Percentiles rank a stretch among this genome's conserved stretches.
Conservation (phyloP, 2,888 invertebrate species). For the Agrypnus murinus region DNA sequence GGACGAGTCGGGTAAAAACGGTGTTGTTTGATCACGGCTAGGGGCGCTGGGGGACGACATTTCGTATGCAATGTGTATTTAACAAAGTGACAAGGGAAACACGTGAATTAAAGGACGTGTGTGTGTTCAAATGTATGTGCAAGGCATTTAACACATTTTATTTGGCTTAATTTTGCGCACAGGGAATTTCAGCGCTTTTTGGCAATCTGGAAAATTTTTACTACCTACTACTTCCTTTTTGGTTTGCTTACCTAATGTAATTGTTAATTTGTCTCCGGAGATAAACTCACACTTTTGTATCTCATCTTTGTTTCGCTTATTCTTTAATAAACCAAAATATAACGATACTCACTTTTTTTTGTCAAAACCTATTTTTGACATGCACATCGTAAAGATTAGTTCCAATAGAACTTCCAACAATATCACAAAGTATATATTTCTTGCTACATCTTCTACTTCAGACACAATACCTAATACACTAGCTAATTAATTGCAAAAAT, state of each 20-base stretch:
- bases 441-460: no score
- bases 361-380: no score
- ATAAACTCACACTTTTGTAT: not conserved
- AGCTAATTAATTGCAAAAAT: no score
- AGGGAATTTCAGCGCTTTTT: slow-evolving; percentile 27
- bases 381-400: no score
- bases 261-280: slow-evolving; percentile 11
- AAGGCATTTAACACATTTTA: slow-evolving; percentile 51
- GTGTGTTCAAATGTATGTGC: slow-evolving; percentile 46
- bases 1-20: slow-evolving; percentile 66
- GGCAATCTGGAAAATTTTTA: slow-evolving; percentile 24
- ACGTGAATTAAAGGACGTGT: slow-evolving; percentile 61
- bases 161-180: slow-evolving; percentile 40
- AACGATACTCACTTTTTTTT: no score
- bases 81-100: slow-evolving; percentile 63
- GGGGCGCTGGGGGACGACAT: slow-evolving; percentile 59
- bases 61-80: slow-evolving; percentile 66
- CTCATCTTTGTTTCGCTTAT: not conserved
- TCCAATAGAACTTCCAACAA: no score
- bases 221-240: not conserved
- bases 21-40: slow-evolving; percentile 65
- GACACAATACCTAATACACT: no score
- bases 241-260: slow-evolving; percentile 12
- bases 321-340: no score
- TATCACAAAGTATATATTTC: no score